Evolutionary conservation across 2,888 invertebrate species (phyloP).

Genomic region (Platypus cylindrus): DNA sequence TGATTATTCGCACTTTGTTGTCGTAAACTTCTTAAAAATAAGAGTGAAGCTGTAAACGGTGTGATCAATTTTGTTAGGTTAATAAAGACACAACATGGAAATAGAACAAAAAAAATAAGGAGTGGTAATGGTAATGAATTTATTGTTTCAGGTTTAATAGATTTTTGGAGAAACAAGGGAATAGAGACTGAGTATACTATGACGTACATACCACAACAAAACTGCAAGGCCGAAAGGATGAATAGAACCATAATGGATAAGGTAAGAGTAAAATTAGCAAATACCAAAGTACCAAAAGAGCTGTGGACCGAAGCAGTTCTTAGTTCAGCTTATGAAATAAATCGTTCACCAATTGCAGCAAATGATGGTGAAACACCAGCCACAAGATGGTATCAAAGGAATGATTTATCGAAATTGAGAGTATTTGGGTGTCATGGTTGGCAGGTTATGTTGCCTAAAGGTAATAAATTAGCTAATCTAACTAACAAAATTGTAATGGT

Average conservation of each 20-base stretch:
- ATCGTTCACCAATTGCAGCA: slow-evolving; percentile 15
- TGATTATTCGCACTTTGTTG: slow-evolving; percentile 7
- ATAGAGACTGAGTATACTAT: slow-evolving; percentile 16
- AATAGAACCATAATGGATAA: slow-evolving; percentile 19
- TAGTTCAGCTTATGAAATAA: slow-evolving; percentile 19
- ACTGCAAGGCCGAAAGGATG: slow-evolving; percentile 18
- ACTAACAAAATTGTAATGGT: slow-evolving; percentile 16
- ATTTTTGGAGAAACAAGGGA: slow-evolving; percentile 15
- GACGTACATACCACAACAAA: slow-evolving; percentile 19
- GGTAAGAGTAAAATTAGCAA: slow-evolving; percentile 16
- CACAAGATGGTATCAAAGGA: slow-evolving; percentile 15
- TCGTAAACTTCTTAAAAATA: slow-evolving; percentile 5
- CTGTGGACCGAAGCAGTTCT: slow-evolving; percentile 19
- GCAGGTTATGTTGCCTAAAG: slow-evolving; percentile 15
- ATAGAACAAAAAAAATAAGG: slow-evolving; percentile 13
- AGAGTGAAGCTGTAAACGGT: slow-evolving; percentile 1
- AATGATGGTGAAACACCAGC: slow-evolving; percentile 13
- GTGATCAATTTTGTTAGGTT: slow-evolving; percentile 4
- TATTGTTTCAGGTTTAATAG: slow-evolving; percentile 13
- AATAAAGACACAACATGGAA: slow-evolving; percentile 13
- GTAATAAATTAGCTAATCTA: slow-evolving; percentile 17
- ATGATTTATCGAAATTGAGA: slow-evolving; percentile 17
- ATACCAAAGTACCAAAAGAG: slow-evolving; percentile 12
- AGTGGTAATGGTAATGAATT: slow-evolving; percentile 16
- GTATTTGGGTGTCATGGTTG: slow-evolving; percentile 20